A percentile compares a stretch with the other conserved stretches of the same genome.
Evolutionary conservation across 2,797 vertebrate species (phyloP).

Genomic region (Lophius americanus): DNA sequence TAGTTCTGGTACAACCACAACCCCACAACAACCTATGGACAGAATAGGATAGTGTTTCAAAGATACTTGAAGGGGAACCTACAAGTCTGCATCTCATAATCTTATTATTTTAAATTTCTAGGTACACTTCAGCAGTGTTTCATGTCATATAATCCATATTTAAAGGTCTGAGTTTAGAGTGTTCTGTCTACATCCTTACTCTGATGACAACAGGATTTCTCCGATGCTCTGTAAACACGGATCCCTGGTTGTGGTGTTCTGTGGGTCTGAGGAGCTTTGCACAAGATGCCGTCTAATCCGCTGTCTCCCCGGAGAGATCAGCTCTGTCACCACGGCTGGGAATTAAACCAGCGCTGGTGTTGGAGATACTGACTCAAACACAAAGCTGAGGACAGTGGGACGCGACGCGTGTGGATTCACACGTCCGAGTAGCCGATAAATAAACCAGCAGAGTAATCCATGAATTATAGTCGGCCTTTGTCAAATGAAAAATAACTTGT

Average conservation of each 20-base stretch:
- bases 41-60: too few relatives aligned
- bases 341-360: conserved; percentile 58
- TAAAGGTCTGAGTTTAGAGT: not conserved
- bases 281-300: conserved; percentile 64
- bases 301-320: conserved; percentile 73
- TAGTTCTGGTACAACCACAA: too few relatives aligned
- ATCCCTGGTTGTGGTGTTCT: conserved; percentile 36
- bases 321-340: conserved; percentile 55
- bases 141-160: not conserved
- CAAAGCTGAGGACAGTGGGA: conserved; percentile 3
- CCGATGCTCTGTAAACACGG: conserved; percentile 33
- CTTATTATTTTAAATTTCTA: too few relatives aligned
- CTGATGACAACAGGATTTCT: conserved; percentile 2
- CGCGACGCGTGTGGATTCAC: not conserved
- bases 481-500: conserved; percentile 2
- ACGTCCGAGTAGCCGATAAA: not conserved
- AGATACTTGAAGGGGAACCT: too few relatives aligned
- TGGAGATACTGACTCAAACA: conserved; percentile 47
- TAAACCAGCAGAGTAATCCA: conserved; percentile 6
- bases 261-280: conserved; percentile 51
- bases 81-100: too few relatives aligned
- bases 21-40: too few relatives aligned
- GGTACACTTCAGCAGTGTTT: too few relatives aligned
- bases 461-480: conserved; percentile 8
- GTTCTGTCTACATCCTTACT: not conserved